phyloP scores from a whole-genome alignment of 2,113 vertebrate genomes.

The Prinia subflava region DNA sequence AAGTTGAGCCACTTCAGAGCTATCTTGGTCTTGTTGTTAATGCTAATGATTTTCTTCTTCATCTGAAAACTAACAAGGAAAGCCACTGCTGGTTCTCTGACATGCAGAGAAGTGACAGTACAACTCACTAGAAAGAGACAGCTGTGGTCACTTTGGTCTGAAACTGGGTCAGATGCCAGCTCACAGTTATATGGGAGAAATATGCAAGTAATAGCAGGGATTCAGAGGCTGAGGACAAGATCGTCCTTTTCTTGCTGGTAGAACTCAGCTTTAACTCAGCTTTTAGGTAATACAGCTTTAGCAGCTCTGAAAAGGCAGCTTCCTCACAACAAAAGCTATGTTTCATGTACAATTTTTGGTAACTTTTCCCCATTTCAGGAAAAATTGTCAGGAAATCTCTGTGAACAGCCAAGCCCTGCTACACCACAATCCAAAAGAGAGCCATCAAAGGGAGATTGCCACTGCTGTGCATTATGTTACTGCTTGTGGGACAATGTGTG shows the following conservation, averaged over 20 bases:
- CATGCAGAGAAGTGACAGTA: slow-evolving; percentile 24
- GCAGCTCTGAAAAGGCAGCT: background rate
- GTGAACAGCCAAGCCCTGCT: background rate
- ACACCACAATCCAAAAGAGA: background rate
- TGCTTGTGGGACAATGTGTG: background rate
- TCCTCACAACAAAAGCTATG: background rate
- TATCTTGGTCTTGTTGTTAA: background rate
- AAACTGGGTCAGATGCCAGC: slow-evolving; percentile 41
- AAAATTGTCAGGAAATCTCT: background rate
- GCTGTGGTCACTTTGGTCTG: slow-evolving; percentile 32
- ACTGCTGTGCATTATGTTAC: background rate
- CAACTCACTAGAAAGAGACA: slow-evolving; percentile 9
- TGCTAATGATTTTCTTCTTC: background rate
- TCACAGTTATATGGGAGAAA: background rate
- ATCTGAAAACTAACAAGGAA: slow-evolving; percentile 18
- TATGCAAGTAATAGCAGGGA: background rate
- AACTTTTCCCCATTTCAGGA: background rate
- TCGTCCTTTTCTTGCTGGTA: background rate
- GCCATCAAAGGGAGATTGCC: accelerated
- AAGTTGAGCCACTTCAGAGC: background rate
- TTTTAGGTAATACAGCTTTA: background rate
- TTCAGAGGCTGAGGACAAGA: background rate
- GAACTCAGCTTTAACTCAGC: background rate
- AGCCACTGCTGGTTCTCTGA: slow-evolving; percentile 3
- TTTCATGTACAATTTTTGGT: background rate